Percentiles rank a stretch among this genome's conserved stretches.
Evolutionary conservation across 2,113 vertebrate species (phyloP).

Genomic region (Hoplias malabaricus): DNA sequence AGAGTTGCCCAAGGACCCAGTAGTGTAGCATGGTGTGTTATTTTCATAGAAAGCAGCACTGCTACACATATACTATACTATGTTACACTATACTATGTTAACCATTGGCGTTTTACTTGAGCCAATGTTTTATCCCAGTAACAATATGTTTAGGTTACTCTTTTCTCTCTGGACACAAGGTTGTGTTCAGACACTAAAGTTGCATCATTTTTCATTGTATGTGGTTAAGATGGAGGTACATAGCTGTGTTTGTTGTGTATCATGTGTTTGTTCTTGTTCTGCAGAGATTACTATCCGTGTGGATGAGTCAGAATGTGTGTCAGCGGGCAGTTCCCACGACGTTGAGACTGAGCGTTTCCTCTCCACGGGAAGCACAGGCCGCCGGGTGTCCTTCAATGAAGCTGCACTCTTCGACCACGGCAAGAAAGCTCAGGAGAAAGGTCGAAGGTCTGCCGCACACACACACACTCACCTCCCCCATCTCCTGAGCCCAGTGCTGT

Average conservation of each 20-base stretch:
- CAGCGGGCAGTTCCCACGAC: slow-evolving; percentile 81
- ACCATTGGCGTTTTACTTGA: too few relatives aligned
- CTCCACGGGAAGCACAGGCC: slow-evolving; percentile 82
- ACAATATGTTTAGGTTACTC: too few relatives aligned
- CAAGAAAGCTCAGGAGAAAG: slow-evolving; percentile 91
- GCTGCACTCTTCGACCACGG: slow-evolving; percentile 90
- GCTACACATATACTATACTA: too few relatives aligned
- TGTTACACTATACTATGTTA: too few relatives aligned
- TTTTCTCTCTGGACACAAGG: too few relatives aligned
- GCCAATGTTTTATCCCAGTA: too few relatives aligned
- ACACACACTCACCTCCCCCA: background rate
- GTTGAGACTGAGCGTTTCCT: slow-evolving; percentile 90
- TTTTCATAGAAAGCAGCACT: too few relatives aligned
- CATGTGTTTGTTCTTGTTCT: slow-evolving; percentile 17
- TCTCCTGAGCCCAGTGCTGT: background rate
- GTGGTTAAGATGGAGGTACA: background rate
- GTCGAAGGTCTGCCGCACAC: slow-evolving; percentile 79
- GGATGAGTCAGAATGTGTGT: slow-evolving; percentile 88
- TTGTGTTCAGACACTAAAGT: too few relatives aligned
- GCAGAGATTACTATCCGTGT: slow-evolving; percentile 87
- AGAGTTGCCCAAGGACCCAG: too few relatives aligned
- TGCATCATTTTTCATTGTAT: background rate
- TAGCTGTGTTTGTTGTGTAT: too few relatives aligned
- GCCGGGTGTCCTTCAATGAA: slow-evolving; percentile 96
- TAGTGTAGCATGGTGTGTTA: too few relatives aligned